These are phyloP conservation scores for Clarias gariepinus DNA, from an alignment of 2,113 vertebrate genomes.

Conservation along the genomic window DNA sequence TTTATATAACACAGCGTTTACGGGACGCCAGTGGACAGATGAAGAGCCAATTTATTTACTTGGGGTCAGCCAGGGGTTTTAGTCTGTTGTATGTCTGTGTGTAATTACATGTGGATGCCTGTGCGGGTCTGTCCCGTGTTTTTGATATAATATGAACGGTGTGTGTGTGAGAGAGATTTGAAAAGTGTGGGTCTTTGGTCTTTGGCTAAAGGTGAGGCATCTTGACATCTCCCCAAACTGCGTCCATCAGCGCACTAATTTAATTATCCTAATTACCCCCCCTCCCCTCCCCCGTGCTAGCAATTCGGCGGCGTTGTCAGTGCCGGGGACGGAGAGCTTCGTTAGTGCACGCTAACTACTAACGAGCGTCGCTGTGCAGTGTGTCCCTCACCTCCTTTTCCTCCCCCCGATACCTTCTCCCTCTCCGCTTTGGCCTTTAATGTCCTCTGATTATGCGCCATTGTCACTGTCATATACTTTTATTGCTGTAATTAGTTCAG, in stretches of 20 bases:
- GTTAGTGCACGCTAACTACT: slow-evolving; percentile 53
- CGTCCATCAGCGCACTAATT: slow-evolving; percentile 75
- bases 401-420: neutral
- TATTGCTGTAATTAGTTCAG: slow-evolving; percentile 51
- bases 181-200: slow-evolving; percentile 14
- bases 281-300: slow-evolving; percentile 7
- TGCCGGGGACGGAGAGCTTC: slow-evolving; percentile 44
- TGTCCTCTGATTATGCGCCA: slow-evolving; percentile 36
- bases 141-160: neutral
- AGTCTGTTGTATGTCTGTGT: slow-evolving; percentile 26
- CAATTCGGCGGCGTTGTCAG: slow-evolving; percentile 42
- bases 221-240: slow-evolving; percentile 67
- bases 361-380: slow-evolving; percentile 38
- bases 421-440: slow-evolving; percentile 28
- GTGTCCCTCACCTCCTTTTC: neutral
- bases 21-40: slow-evolving; percentile 46
- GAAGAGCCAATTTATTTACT: slow-evolving; percentile 53
- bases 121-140: neutral
- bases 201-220: slow-evolving; percentile 51
- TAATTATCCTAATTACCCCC: slow-evolving; percentile 77
- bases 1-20: slow-evolving; percentile 52
- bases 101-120: neutral
- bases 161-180: neutral
- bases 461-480: slow-evolving; percentile 49
- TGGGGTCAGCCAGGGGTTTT: slow-evolving; percentile 44